These are phyloP conservation scores for Drosophila vallismaia DNA, from an alignment of 2,888 invertebrate species.

Conservation along the genomic window DNA sequence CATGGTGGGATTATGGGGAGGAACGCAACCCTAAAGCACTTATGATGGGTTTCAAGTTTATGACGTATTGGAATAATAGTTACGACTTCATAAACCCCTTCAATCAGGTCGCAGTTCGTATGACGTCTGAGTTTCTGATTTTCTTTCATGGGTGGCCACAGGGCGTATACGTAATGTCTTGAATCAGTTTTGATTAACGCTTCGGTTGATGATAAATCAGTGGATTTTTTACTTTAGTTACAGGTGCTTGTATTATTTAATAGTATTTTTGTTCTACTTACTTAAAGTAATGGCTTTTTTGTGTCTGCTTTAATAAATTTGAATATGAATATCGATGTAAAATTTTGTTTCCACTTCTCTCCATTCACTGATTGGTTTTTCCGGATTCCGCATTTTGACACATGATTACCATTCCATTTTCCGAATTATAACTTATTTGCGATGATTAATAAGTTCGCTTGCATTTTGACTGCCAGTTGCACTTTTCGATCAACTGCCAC, in stretches of 20 bases:
- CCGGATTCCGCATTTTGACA: slow-evolving; percentile 23
- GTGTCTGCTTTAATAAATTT: no score
- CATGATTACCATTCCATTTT: slow-evolving; percentile 41
- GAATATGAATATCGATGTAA: no score
- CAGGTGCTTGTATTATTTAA: no score
- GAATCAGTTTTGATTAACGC: slow-evolving; percentile 3
- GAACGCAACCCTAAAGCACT: neutral
- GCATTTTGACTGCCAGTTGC: slow-evolving; percentile 24
- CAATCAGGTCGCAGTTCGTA: neutral
- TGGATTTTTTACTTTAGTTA: no score
- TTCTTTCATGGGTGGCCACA: neutral
- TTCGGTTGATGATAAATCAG: neutral
- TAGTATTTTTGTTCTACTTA: no score
- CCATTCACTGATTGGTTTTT: neutral
- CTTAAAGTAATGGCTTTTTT: no score
- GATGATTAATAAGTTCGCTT: slow-evolving; percentile 53
- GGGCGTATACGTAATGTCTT: slow-evolving; percentile 27
- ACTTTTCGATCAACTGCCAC: slow-evolving; percentile 24
- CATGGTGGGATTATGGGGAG: neutral
- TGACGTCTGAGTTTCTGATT: slow-evolving; percentile 11
- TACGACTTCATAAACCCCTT: slow-evolving; percentile 27
- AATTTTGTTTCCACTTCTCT: neutral
- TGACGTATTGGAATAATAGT: slow-evolving; percentile 35
- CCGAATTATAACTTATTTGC: slow-evolving; percentile 52
- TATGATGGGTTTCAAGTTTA: slow-evolving; percentile 11